Evolutionary conservation across 2,797 vertebrate species (phyloP).

Genomic region (Clamator glandarius): DNA sequence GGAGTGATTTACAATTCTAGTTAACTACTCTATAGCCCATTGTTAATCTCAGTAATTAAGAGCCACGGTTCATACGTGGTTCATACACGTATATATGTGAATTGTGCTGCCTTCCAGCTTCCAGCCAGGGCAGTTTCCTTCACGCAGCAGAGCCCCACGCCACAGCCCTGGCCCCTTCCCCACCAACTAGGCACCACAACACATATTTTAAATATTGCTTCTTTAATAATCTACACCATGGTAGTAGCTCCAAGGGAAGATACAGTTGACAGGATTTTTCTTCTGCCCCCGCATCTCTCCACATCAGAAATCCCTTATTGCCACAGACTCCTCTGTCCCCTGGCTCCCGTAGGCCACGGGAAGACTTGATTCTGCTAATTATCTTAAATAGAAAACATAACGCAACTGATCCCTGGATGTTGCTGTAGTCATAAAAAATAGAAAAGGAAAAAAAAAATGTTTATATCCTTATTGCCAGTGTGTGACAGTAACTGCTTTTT

Average conservation of each 20-base stretch:
- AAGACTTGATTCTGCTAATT: constrained; percentile 47
- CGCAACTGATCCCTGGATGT: neutral
- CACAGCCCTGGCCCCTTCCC: rapidly evolving
- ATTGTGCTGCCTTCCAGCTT: too few relatives aligned
- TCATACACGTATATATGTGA: too few relatives aligned
- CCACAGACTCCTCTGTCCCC: constrained; percentile 4
- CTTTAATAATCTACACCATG: constrained; percentile 48
- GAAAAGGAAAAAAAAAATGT: constrained; percentile 3
- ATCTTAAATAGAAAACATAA: constrained; percentile 59
- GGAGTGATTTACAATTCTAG: neutral
- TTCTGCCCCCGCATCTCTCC: neutral
- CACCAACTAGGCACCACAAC: neutral
- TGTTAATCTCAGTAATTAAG: rapidly evolving
- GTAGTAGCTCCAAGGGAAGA: constrained; percentile 32
- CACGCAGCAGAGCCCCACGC: too few relatives aligned
- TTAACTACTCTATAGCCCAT: neutral
- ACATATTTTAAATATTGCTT: constrained; percentile 43
- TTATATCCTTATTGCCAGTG: constrained; percentile 67
- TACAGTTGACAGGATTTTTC: neutral
- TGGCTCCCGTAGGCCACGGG: neutral
- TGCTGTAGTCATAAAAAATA: constrained; percentile 61
- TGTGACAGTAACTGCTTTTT: constrained; percentile 20
- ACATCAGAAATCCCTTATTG: constrained; percentile 22
- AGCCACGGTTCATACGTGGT: too few relatives aligned
- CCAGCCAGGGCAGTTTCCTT: neutral